Base-by-base conservation (phyloP, 2,888 invertebrate genomes). In the Oscheius sp. region DNA sequence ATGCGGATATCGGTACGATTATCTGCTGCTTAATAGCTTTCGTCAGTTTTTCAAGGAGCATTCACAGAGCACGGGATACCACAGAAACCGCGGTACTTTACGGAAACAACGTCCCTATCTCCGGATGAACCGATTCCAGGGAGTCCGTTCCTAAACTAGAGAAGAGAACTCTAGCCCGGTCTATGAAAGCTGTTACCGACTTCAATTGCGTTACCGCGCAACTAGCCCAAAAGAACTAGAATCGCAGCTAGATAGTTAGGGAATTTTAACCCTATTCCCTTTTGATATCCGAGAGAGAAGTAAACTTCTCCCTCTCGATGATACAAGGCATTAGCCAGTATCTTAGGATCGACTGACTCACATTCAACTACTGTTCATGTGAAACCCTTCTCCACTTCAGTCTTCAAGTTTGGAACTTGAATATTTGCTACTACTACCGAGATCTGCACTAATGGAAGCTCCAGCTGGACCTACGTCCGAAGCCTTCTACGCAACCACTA, bases 351-450 rank as follows among this genome's bases (percentile, higher is more conserved):
- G 89, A 89, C 89, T 89, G 83, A 89, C 85, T 81, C 90, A 90
- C 89, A 89, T 89, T 79, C 90, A 90, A 90, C 85, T 88, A 89
- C 90, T 90, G 91, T 91, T 92, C 91, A 92, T 92, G 91, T 91
- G 92, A 91, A 92, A 92, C 91, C 90, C 90, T 90, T 91, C 90
- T 90, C 90, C 90, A 88, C 90, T 88, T 90, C 89, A 86, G 90
- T 87, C 90, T 90, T 90, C 90, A 90, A 90, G 89, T 90, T 86
- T 92, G 92, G 92, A 92, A 90, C 92, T 92, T 90, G 92, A 92
- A 92, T 93, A 92, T 92, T 93, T 93, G 92, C 92, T 92, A 92
- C 92, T 92, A 92, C 92, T 92, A 93, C 92, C 92, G 92, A 93
- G 92, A 92, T 93, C 90, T 91, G 90, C 90, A 89, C 91, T 88